Evolutionary conservation across 1,140 invertebrate species (phyloP), one percentile per base, ranked within the genome.

Genomic region (Leucophenga varia): DNA sequence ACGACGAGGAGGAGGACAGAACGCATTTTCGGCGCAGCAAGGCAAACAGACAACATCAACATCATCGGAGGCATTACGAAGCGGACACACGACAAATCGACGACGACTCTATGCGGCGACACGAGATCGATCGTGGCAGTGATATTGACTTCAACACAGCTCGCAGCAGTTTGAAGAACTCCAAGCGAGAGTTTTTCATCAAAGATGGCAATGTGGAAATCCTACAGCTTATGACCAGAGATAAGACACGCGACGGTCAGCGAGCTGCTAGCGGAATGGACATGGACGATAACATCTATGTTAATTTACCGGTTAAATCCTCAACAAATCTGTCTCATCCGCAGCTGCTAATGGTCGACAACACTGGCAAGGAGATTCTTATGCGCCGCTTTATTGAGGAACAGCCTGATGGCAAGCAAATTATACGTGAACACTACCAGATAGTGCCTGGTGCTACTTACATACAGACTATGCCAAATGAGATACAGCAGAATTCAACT

Each of bases 141-240:
- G 86, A 89, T 45, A 72, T 79, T 17, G 75, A 76, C 34, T 81
- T 81, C 22, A 80, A 82, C 50, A 63, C 55, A 0, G 60, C 53
- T 0, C 52, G 69, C 7, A 61, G 61, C n/a, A 74, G 70, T 43
- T 51, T 75, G 3, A 72, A 64, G 17, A 60, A 59, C 30, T n/a
- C n/a, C n/a, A 79, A 78, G 14, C 75, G 86, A 28, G 86, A 89
- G 55, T 82, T 84, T 56, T 90, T 87, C 61, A 88, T 88, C 17
- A 83, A 88, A 59, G 88, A 91, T 61, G 89, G 89, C 0, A 89
- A 90, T 57, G 85, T 88, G 1, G 89, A 91, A 77, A 88, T 91
- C 39, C 74, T 91, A 34, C 78, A 88, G 51, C 74, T 91, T n/a
- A 84, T 90, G 19, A 89, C 88, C 0, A 79, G 88, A 60, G 87